Evolutionary conservation across 2,797 vertebrate genomes (phyloP).

Genomic region (Sciurus vulgaris): DNA sequence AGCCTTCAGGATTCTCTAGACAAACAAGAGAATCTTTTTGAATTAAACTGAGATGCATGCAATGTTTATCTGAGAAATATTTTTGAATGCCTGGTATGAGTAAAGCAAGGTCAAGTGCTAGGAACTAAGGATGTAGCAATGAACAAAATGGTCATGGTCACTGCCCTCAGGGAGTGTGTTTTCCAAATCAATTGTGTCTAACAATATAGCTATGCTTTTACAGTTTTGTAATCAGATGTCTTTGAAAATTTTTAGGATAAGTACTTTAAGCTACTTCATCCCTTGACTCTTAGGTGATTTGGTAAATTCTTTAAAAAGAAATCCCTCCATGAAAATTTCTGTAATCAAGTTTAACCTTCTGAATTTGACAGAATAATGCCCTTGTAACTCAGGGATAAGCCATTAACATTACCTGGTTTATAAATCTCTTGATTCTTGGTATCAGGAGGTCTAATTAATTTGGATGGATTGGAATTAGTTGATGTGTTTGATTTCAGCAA

Average conservation of each 20-base stretch:
- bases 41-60: neutral
- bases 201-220: neutral
- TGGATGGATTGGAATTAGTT: slow-evolving; percentile 31
- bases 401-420: slow-evolving; percentile 16
- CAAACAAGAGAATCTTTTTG: neutral
- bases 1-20: neutral
- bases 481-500: neutral
- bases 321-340: slow-evolving; percentile 17
- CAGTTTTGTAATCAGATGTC: neutral
- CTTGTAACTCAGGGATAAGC: slow-evolving; percentile 45
- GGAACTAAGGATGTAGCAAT: neutral
- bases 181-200: slow-evolving; percentile 22
- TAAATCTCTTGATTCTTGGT: slow-evolving; percentile 49
- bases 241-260: neutral
- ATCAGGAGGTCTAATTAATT: slow-evolving; percentile 64
- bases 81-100: neutral
- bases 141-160: neutral
- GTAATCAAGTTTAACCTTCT: slow-evolving; percentile 65
- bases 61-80: neutral
- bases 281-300: slow-evolving; percentile 16
- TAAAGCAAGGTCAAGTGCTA: neutral
- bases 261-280: slow-evolving; percentile 46
- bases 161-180: neutral
- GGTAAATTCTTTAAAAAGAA: slow-evolving; percentile 55
- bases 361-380: neutral